Evolutionary conservation across 2,113 vertebrate genomes (phyloP).

Genomic region (Nibea coibor): DNA sequence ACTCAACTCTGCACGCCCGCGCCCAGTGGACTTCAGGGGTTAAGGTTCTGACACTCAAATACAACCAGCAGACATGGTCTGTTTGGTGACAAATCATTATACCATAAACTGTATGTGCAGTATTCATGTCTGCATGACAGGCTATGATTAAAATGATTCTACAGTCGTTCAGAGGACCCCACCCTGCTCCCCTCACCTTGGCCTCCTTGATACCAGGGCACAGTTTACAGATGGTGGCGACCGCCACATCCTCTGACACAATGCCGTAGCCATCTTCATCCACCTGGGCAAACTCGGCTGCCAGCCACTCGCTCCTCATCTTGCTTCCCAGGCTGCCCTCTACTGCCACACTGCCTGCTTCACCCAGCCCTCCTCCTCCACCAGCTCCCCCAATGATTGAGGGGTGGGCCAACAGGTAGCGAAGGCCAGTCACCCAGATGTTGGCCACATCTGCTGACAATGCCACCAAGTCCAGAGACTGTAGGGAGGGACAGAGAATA

Average conservation of each 20-base stretch:
- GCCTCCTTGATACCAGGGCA: slow-evolving; percentile 94
- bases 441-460: slow-evolving; percentile 96
- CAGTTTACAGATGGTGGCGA: slow-evolving; percentile 92
- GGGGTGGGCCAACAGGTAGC: slow-evolving; percentile 94
- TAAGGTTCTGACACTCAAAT: background rate
- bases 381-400: slow-evolving; percentile 87
- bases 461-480: slow-evolving; percentile 96
- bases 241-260: slow-evolving; percentile 91
- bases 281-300: slow-evolving; percentile 88
- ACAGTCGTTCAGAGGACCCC: background rate
- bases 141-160: background rate
- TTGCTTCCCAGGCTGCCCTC: slow-evolving; percentile 88
- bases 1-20: no score
- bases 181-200: slow-evolving; percentile 82
- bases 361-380: slow-evolving; percentile 74
- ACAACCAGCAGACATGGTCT: background rate
- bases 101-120: background rate
- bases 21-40: no score
- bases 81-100: background rate
- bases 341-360: slow-evolving; percentile 86
- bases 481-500: background rate
- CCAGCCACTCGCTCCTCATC: slow-evolving; percentile 91
- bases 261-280: slow-evolving; percentile 94
- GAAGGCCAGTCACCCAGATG: slow-evolving; percentile 97
- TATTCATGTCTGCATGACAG: background rate